phyloP scores from a whole-genome alignment of 1,140 invertebrate species.

The Reticulitermes speratus region DNA sequence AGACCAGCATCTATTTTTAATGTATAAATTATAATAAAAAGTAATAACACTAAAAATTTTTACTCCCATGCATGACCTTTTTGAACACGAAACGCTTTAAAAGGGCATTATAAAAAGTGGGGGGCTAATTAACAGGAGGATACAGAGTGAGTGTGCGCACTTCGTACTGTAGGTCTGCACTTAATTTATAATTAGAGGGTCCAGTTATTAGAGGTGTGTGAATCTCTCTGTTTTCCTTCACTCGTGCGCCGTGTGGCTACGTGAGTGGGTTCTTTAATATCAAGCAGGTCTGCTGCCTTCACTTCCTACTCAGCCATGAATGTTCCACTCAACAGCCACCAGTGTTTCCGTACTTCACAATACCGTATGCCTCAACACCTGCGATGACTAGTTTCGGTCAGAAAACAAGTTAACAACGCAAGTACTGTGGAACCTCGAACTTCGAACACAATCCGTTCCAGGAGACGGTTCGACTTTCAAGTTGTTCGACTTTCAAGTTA shows the following conservation, averaged over 20 bases:
- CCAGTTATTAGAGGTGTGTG: conserved; percentile 3
- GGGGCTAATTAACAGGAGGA: background rate
- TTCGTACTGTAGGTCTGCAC: background rate
- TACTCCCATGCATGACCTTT: background rate
- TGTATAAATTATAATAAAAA: background rate
- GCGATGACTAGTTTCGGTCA: too few species aligned
- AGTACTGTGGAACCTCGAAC: too few species aligned
- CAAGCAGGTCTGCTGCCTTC: background rate
- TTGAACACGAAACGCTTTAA: background rate
- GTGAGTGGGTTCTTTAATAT: background rate
- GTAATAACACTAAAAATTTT: background rate
- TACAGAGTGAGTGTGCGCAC: background rate
- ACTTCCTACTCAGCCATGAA: background rate
- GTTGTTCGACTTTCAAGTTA: too few species aligned
- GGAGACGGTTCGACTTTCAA: too few species aligned
- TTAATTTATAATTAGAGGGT: conserved; percentile 19
- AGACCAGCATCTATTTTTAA: background rate
- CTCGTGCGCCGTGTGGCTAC: background rate
- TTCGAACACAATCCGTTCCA: too few species aligned
- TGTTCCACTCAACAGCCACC: too few species aligned
- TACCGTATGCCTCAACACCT: too few species aligned
- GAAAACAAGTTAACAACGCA: too few species aligned
- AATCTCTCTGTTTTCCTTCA: background rate
- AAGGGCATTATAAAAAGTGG: background rate
- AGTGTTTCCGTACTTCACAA: too few species aligned